Evolutionary conservation across 1,140 invertebrate genomes (phyloP).

Genomic region (Pseudachorutes palmiensis): DNA sequence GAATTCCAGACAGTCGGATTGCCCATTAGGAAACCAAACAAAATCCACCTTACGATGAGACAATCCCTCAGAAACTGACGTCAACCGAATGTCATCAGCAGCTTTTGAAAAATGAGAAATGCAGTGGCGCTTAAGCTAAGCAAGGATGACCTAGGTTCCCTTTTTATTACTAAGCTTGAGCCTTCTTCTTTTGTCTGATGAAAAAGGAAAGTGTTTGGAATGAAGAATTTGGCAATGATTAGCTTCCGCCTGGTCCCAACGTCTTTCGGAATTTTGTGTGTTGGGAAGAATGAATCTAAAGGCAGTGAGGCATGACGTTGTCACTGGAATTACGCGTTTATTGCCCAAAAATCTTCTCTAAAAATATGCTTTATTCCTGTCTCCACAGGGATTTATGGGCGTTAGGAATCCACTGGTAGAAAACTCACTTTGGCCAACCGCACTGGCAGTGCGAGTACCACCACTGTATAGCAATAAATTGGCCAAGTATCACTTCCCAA

Average conservation of each 20-base stretch:
- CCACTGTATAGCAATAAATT: not conserved
- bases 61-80: too few relatives aligned
- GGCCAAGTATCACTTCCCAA: not conserved
- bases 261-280: too few relatives aligned
- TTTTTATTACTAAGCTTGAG: not conserved
- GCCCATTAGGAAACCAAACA: too few relatives aligned
- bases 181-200: not conserved
- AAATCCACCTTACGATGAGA: too few relatives aligned
- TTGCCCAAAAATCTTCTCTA: not conserved
- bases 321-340: conserved; percentile 1
- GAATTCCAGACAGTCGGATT: not conserved
- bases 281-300: not conserved
- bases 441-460: not conserved
- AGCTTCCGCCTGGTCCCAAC: not conserved
- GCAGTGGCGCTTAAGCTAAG: too few relatives aligned
- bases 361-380: conserved; percentile 11
- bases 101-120: too few relatives aligned
- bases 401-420: too few relatives aligned
- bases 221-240: conserved; percentile 7
- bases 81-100: too few relatives aligned
- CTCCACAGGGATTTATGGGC: not conserved
- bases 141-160: too few relatives aligned
- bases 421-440: not conserved
- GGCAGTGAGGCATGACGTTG: not conserved
- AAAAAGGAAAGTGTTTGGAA: too few relatives aligned